A percentile compares a stretch with the other conserved stretches of the same genome.
These are phyloP conservation scores for Synchiropus splendidus DNA, from an alignment of 2,113 vertebrate genomes.

Conservation along the genomic window DNA sequence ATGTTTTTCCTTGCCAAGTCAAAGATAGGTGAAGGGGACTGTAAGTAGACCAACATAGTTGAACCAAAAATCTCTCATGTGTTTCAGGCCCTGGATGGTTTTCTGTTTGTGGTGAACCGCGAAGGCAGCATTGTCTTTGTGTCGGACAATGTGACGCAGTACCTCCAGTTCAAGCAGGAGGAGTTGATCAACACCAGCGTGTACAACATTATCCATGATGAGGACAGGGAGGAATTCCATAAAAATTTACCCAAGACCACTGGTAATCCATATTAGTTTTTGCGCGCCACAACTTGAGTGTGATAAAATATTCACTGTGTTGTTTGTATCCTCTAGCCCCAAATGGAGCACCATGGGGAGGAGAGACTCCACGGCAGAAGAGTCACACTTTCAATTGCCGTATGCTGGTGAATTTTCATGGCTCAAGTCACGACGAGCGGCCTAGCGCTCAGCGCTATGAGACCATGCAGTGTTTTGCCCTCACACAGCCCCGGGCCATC, in stretches of 20 bases:
- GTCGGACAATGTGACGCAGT: constrained; percentile 96
- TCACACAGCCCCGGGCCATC: constrained; percentile 93
- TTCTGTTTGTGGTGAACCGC: constrained; percentile 95
- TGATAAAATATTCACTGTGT: not conserved
- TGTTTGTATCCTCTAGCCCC: constrained; percentile 48
- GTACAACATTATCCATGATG: constrained; percentile 91
- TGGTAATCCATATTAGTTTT: constrained; percentile 62
- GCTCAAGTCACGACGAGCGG: constrained; percentile 68
- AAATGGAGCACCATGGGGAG: constrained; percentile 86
- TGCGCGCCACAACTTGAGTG: not conserved
- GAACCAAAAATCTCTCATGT: no score
- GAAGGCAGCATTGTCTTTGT: constrained; percentile 97
- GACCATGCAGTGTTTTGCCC: constrained; percentile 97
- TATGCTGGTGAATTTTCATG: constrained; percentile 82
- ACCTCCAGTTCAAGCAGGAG: constrained; percentile 95
- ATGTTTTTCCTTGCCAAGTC: not conserved
- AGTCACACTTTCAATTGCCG: constrained; percentile 96
- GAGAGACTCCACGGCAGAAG: constrained; percentile 83
- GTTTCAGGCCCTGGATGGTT: constrained; percentile 87
- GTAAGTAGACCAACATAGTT: no score
- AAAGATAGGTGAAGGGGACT: no score
- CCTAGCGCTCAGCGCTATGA: constrained; percentile 77
- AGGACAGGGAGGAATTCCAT: constrained; percentile 90
- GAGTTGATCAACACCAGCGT: constrained; percentile 95
- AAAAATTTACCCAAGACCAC: constrained; percentile 90